Percentiles rank a stretch among this genome's conserved stretches.
These are phyloP conservation scores for Heliconius eleuchia DNA, from an alignment of 1,140 invertebrate species.

Conservation along the genomic window DNA sequence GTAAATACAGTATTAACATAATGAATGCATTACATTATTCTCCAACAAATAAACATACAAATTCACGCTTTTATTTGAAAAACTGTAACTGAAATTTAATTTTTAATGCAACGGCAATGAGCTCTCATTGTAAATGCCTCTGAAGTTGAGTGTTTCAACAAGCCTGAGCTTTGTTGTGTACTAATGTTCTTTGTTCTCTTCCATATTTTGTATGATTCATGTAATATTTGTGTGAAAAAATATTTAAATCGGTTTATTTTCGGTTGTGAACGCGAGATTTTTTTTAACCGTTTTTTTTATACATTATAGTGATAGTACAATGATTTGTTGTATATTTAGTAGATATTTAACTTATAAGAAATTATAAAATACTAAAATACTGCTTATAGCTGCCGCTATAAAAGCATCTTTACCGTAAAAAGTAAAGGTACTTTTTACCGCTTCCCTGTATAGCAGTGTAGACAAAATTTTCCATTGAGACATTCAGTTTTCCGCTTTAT, in stretches of 20 bases:
- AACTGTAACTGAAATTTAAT: constrained; percentile 6
- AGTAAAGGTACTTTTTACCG: too few species aligned
- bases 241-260: constrained; percentile 5
- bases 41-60: neutral
- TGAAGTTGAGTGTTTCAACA: constrained; percentile 3
- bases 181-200: constrained; percentile 5
- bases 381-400: too few species aligned
- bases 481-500: too few species aligned
- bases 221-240: neutral
- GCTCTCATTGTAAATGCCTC: constrained; percentile 3
- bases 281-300: too few species aligned
- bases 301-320: neutral
- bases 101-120: neutral
- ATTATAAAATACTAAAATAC: too few species aligned
- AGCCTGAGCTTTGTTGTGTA: neutral
- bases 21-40: neutral
- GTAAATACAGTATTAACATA: neutral
- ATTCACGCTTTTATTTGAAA: neutral
- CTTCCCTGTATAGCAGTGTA: too few species aligned
- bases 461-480: too few species aligned
- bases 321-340: neutral
- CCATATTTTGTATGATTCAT: constrained; percentile 6
- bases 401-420: too few species aligned
- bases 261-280: neutral
- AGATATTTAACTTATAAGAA: too few species aligned